Conservation (phyloP, 1,140 invertebrate genomes). For the Ptiloglossa arizonensis region DNA sequence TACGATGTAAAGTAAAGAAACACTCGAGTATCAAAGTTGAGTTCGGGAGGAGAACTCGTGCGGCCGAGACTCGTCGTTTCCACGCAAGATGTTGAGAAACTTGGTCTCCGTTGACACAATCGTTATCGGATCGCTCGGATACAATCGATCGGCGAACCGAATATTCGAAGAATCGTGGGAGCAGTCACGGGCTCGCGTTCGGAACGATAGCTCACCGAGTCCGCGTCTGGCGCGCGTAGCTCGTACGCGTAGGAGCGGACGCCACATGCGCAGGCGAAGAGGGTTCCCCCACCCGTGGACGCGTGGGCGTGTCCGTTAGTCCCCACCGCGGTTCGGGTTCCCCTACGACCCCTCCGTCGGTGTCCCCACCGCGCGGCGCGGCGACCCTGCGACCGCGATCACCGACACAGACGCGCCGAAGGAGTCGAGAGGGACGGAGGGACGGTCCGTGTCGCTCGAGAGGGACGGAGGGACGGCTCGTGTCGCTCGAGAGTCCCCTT, state of each 20-base stretch:
- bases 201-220: background rate
- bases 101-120: no score
- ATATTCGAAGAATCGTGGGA: no score
- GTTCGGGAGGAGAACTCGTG: no score
- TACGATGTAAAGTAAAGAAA: no score
- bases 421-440: slow-evolving; percentile 26
- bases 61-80: no score
- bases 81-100: no score
- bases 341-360: slow-evolving; percentile 62
- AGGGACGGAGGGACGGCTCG: slow-evolving; percentile 46
- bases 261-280: slow-evolving; percentile 59
- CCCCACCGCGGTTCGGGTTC: slow-evolving; percentile 59
- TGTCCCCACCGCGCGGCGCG: slow-evolving; percentile 51
- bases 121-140: no score
- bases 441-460: slow-evolving; percentile 59
- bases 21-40: no score
- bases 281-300: slow-evolving; percentile 27
- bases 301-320: slow-evolving; percentile 70
- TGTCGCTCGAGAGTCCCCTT: slow-evolving; percentile 63
- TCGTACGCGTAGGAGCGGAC: slow-evolving; percentile 59
- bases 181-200: no score
- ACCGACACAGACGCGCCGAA: slow-evolving; percentile 47
- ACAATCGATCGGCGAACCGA: no score
- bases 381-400: slow-evolving; percentile 58
- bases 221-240: slow-evolving; percentile 48